phyloP scores from a whole-genome alignment of 2,113 vertebrate species.

The Rostratula benghalensis region DNA sequence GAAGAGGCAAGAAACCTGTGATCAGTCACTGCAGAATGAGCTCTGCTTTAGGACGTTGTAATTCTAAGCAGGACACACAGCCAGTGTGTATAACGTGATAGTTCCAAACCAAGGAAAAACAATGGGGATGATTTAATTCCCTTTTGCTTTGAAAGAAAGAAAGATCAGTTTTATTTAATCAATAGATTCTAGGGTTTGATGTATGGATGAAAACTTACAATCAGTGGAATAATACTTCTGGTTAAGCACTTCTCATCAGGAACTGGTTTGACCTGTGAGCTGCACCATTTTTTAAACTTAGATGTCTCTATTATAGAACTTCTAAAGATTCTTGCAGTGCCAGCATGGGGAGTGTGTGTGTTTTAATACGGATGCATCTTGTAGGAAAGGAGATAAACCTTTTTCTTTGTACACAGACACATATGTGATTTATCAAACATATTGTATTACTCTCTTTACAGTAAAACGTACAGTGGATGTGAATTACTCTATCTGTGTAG shows the following conservation, averaged over 20 bases:
- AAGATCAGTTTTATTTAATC: constrained; percentile 46
- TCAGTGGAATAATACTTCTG: constrained; percentile 22
- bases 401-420: not conserved
- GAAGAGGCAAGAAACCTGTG: not conserved
- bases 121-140: constrained; percentile 25
- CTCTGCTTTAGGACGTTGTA: not conserved
- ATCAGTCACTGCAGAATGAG: constrained; percentile 1
- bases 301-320: constrained; percentile 57
- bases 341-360: not conserved
- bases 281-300: constrained; percentile 49
- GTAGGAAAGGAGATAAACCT: constrained; percentile 29
- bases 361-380: constrained; percentile 15
- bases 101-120: constrained; percentile 28
- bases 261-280: constrained; percentile 52
- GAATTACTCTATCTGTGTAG: constrained; percentile 32
- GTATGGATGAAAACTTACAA: constrained; percentile 41
- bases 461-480: not conserved
- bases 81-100: not conserved
- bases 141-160: constrained; percentile 31
- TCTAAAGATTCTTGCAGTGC: constrained; percentile 7
- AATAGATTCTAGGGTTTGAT: constrained; percentile 9
- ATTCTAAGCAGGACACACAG: not conserved
- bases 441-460: constrained; percentile 15
- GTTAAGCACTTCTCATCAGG: constrained; percentile 53
- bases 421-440: constrained; percentile 17